Evolutionary conservation across 1,140 invertebrate genomes (phyloP).

Genomic region (Drosophila pachea): DNA sequence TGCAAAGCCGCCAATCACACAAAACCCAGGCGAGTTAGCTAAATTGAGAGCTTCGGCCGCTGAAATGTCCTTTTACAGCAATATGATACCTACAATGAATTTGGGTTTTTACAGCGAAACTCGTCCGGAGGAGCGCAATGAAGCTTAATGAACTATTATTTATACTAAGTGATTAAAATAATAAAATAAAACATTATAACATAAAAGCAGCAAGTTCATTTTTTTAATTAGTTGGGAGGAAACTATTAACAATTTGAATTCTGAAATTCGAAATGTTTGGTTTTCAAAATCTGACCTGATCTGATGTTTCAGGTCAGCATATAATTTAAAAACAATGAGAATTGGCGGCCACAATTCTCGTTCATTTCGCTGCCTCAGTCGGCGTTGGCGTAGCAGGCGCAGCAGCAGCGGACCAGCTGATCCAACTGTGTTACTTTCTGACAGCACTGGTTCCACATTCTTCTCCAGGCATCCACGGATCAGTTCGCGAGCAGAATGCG

Average conservation of each 20-base stretch:
- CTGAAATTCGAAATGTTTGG: too few species aligned
- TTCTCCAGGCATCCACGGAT: slow-evolving; percentile 27
- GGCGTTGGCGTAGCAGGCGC: neutral
- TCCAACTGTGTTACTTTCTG: slow-evolving; percentile 20
- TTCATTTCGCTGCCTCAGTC: neutral
- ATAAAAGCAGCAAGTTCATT: too few species aligned
- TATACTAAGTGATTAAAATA: neutral
- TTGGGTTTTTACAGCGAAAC: slow-evolving; percentile 75
- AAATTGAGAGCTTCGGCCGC: slow-evolving; percentile 55
- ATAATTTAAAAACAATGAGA: too few species aligned
- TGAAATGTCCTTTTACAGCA: slow-evolving; percentile 69
- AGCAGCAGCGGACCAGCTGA: slow-evolving; percentile 24
- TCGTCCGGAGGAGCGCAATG: slow-evolving; percentile 56
- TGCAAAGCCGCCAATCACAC: slow-evolving; percentile 9
- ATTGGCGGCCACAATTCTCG: too few species aligned
- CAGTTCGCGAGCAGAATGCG: slow-evolving; percentile 32
- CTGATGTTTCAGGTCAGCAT: too few species aligned
- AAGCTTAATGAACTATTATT: neutral
- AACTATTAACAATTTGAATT: too few species aligned
- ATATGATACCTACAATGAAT: slow-evolving; percentile 76
- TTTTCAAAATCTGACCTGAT: too few species aligned
- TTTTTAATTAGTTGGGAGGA: too few species aligned
- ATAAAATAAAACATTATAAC: neutral
- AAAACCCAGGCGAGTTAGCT: slow-evolving; percentile 14
- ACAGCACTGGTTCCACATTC: slow-evolving; percentile 34